Base-by-base conservation (phyloP, 2,113 vertebrate genomes). In the Pelecanoides urinatrix region DNA sequence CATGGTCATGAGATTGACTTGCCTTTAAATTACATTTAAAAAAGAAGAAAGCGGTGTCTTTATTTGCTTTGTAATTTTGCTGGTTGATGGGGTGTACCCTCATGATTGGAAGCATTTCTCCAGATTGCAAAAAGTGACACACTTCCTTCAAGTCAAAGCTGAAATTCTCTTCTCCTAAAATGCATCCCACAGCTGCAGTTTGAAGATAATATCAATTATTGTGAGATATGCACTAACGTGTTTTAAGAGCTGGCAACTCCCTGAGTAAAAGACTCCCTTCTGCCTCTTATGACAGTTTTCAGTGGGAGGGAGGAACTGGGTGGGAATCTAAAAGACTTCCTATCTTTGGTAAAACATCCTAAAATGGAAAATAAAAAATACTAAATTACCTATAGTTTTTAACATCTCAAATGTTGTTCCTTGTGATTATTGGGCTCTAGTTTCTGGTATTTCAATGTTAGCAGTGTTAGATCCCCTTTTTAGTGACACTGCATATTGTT, bases 151-250 rank as follows among this genome's bases (percentile, higher is more conserved):
- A 66, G 75, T 88, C 42, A 70, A 93, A 95, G 32, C 70, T 94
- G 88, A 93, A 77, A 67, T 59, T 74, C 40, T 86, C 15, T 27
- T 90, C 85, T 92, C 58, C 71, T 80, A 36, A 76, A 74, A 62
- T 44, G 23, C 5, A 1, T 95, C 91, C 61, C 65, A 85, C 47
- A 85, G 76, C 95, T 95, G 92, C 62, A 85, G 44, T 74, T 94
- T 76, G 53, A 90, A 95, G 95, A 95, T 91, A 94, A 89, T 92
- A 95, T 92, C 83, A 79, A 10, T 87, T 96, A 72, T 61, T 45
- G 77, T 58, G 86, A 91, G 86, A 89, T 68, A 76, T 7, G 22
- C n/a, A 26, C 45, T 87, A 89, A 92, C 84, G 68, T 94, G 89
- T 92, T 90, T 90, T 82, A 62, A 80, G 86, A 89, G 44, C 74